A percentile compares a stretch with the other conserved stretches of the same genome.
Evolutionary conservation across 2,888 invertebrate species (phyloP).

Genomic region (Eucriotettix oculatus): DNA sequence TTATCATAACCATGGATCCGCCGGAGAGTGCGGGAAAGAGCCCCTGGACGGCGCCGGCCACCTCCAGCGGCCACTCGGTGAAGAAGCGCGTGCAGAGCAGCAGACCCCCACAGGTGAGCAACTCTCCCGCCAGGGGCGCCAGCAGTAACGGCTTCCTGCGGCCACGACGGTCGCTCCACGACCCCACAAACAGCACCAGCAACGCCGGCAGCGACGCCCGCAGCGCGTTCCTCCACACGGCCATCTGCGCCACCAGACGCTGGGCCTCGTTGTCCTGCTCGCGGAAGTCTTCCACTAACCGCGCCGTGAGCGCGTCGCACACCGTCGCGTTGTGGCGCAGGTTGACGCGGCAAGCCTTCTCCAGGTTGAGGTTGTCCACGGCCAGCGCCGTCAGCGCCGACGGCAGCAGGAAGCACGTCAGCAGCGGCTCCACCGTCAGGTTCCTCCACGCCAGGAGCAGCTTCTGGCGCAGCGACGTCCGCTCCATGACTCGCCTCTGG

Average conservation of each 20-base stretch:
- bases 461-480: constrained; percentile 21
- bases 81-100: constrained; percentile 66
- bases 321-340: constrained; percentile 51
- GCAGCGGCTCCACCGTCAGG: constrained; percentile 59
- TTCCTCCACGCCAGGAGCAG: constrained; percentile 38
- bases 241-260: constrained; percentile 59
- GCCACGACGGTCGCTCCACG: constrained; percentile 46
- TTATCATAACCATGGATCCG: constrained; percentile 79
- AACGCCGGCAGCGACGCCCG: constrained; percentile 70
- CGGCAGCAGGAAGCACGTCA: constrained; percentile 54
- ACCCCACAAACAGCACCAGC: constrained; percentile 65
- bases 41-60: constrained; percentile 54
- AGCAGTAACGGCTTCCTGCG: constrained; percentile 67
- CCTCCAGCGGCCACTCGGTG: constrained; percentile 63
- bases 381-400: constrained; percentile 51
- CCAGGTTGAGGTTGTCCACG: constrained; percentile 69
- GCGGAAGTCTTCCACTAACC: constrained; percentile 50
- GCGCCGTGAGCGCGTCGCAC: constrained; percentile 56
- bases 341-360: constrained; percentile 75
- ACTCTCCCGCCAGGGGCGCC: constrained; percentile 63
- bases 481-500: too few species aligned
- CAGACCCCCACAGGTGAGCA: constrained; percentile 60
- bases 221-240: constrained; percentile 71
- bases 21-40: constrained; percentile 68
- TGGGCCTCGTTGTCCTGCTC: constrained; percentile 46